Conservation (phyloP, 2,797 vertebrate genomes). For the Neopelma chrysocephalum region DNA sequence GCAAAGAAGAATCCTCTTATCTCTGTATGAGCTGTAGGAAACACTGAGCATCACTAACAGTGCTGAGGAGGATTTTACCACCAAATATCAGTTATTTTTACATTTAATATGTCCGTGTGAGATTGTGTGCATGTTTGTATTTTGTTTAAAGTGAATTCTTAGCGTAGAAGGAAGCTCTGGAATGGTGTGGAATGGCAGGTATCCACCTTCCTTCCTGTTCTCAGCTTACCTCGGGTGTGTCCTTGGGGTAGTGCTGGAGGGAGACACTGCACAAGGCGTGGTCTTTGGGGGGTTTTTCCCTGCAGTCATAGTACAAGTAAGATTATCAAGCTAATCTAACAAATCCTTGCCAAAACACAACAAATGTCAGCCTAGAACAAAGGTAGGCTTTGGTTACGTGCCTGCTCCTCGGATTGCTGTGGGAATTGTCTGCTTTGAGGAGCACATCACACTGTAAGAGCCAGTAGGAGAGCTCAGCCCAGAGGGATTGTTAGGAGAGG, state of each 20-base stretch:
- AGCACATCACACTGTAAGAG: not conserved
- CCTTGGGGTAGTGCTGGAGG: not conserved
- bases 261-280: not conserved
- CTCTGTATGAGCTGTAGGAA: not conserved
- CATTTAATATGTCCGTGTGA: not conserved
- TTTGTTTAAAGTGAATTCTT: not conserved
- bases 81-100: not conserved
- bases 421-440: not conserved
- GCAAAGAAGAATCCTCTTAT: not conserved
- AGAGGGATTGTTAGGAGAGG: not conserved
- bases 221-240: fast-evolving
- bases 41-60: not conserved
- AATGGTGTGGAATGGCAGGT: not conserved
- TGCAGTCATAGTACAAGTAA: not conserved
- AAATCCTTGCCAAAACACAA: not conserved
- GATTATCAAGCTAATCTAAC: not conserved
- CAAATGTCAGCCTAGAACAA: not conserved
- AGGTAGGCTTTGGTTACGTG: not conserved
- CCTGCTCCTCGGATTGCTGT: not conserved
- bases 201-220: not conserved
- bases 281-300: not conserved
- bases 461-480: not conserved
- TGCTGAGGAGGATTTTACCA: not conserved
- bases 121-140: not conserved
- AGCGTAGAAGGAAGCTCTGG: not conserved